A percentile compares a stretch with the other conserved stretches of the same genome.
Evolutionary conservation across 92 coral and sea anemone genomes (phyloP).

Genomic region (Parazoanthus swiftii): DNA sequence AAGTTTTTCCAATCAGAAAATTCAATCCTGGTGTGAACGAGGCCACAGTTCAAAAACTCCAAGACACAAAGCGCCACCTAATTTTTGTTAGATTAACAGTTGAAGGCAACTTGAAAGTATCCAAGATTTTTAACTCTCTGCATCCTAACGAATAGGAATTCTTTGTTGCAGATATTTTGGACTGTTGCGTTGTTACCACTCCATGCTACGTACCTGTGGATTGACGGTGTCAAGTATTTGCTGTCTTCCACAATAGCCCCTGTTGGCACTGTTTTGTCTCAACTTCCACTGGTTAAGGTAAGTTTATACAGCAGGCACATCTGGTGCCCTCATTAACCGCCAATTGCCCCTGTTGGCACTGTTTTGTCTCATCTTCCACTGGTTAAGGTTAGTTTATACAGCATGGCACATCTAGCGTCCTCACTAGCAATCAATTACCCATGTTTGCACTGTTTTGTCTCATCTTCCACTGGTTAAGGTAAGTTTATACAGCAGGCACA

Average conservation of each 20-base stretch:
- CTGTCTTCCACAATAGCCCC: not conserved
- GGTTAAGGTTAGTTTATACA: conserved; percentile 5
- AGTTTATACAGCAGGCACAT: not conserved
- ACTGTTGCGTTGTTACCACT: conserved; percentile 9
- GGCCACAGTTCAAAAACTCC: no score
- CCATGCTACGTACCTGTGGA: not conserved
- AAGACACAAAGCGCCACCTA: no score
- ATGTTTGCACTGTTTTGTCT: not conserved
- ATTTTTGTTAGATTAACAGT: no score
- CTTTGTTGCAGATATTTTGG: conserved; percentile 20
- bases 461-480: conserved; percentile 20
- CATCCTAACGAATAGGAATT: not conserved
- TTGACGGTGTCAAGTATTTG: conserved; percentile 7
- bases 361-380: conserved; percentile 11
- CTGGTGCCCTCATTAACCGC: not conserved
- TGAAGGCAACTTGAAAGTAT: no score
- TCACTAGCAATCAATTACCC: no score
- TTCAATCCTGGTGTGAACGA: no score
- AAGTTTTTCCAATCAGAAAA: no score
- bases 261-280: conserved; percentile 17
- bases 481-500: not conserved
- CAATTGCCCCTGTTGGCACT: not conserved
- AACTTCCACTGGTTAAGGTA: conserved; percentile 16
- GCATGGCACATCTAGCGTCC: not conserved
- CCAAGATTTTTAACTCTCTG: not conserved